A percentile compares a stretch with the other conserved stretches of the same genome.
These are phyloP conservation scores for Drosophila subsilvestris DNA, from an alignment of 2,888 invertebrate genomes.

Conservation along the genomic window DNA sequence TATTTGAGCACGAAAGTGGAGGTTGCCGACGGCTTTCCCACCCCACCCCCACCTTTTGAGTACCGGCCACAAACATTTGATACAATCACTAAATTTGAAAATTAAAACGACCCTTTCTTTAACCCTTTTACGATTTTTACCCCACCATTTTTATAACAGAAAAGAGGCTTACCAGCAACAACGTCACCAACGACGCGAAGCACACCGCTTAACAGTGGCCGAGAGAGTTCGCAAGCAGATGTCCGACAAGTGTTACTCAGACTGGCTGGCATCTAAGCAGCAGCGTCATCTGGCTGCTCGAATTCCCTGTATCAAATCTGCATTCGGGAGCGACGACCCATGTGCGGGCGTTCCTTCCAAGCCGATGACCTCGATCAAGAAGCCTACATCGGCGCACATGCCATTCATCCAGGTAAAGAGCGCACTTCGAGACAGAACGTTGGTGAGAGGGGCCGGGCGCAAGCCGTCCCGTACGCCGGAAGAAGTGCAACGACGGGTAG, in stretches of 20 bases:
- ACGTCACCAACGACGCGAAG: conserved; percentile 26
- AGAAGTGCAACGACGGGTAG: conserved; percentile 5
- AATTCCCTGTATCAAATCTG: too few species aligned
- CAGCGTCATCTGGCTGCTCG: not conserved
- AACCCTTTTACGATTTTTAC: not conserved
- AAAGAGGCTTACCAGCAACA: conserved; percentile 16
- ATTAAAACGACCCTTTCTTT: too few species aligned
- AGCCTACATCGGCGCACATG: not conserved
- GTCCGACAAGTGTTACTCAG: conserved; percentile 33
- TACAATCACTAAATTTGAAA: too few species aligned
- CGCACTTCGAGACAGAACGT: not conserved
- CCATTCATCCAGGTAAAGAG: not conserved
- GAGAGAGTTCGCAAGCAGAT: conserved; percentile 41
- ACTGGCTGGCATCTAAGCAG: conserved; percentile 45
- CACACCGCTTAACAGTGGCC: conserved; percentile 8
- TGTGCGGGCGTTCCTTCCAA: too few species aligned
- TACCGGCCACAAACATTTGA: too few species aligned
- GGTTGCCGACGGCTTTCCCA: too few species aligned
- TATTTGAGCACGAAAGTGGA: too few species aligned
- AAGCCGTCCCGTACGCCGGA: too few species aligned
- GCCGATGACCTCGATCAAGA: too few species aligned
- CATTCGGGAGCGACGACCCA: too few species aligned
- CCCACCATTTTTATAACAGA: conserved; percentile 9
- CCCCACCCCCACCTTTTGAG: too few species aligned
- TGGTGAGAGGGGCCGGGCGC: not conserved